phyloP scores from a whole-genome alignment of 2,113 vertebrate genomes.

The Cochlearius cochlearius region DNA sequence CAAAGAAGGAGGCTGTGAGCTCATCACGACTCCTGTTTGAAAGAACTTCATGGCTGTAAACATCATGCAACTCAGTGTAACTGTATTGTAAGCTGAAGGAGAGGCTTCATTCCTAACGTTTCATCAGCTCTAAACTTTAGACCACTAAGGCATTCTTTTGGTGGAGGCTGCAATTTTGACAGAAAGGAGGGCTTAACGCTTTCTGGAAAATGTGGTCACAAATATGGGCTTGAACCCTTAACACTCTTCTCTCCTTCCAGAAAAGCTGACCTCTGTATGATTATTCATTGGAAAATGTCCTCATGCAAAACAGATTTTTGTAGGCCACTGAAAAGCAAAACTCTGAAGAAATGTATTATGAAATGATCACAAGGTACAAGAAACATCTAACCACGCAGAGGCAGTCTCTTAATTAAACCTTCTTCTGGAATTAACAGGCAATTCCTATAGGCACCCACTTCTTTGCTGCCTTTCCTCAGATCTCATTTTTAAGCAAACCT shows the following conservation, averaged over 20 bases:
- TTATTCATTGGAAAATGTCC: neutral
- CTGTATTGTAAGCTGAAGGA: neutral
- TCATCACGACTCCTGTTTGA: neutral
- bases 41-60: conserved; percentile 38
- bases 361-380: neutral
- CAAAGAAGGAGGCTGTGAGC: conserved; percentile 44
- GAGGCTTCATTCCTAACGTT: neutral
- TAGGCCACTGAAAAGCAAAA: neutral
- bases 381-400: neutral
- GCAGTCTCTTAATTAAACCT: neutral
- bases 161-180: neutral
- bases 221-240: neutral
- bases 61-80: neutral
- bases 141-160: neutral
- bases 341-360: neutral
- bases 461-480: neutral
- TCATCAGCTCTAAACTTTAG: neutral
- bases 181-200: neutral
- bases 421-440: neutral
- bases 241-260: neutral
- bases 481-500: neutral
- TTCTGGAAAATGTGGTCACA: neutral
- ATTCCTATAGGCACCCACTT: neutral
- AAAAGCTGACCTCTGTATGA: neutral
- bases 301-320: neutral